Conservation (phyloP, 1,140 invertebrate genomes). For the Euwallacea similis region DNA sequence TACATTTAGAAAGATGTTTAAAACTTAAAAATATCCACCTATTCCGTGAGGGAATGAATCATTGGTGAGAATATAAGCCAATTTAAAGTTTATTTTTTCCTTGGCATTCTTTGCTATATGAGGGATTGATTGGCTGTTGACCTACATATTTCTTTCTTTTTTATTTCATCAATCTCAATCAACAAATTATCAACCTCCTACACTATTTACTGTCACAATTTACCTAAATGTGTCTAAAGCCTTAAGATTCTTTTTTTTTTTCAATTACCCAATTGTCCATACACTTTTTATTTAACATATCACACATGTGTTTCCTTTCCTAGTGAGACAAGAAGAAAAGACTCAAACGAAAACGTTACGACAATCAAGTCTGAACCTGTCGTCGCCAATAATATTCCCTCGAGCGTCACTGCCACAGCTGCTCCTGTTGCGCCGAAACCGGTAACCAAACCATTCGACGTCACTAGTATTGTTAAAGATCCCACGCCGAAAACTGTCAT, state of each 20-base stretch:
- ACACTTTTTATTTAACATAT: too few relatives aligned
- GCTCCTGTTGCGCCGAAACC: conserved; percentile 12
- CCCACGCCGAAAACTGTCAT: conserved; percentile 42
- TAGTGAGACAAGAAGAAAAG: conserved; percentile 16
- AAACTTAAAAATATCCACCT: too few relatives aligned
- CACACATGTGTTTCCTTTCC: neutral
- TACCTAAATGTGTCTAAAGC: neutral
- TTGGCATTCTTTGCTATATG: too few relatives aligned
- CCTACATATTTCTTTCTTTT: too few relatives aligned
- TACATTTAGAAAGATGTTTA: too few relatives aligned
- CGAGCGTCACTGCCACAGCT: neutral
- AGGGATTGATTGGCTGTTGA: too few relatives aligned
- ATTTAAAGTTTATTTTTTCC: too few relatives aligned
- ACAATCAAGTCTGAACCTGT: conserved; percentile 5
- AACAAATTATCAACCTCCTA: too few relatives aligned
- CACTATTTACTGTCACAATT: too few relatives aligned
- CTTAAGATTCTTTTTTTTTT: neutral
- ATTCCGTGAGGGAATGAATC: too few relatives aligned
- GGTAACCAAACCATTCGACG: conserved; percentile 41
- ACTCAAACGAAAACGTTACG: conserved; percentile 34
- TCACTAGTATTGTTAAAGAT: conserved; percentile 51
- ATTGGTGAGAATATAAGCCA: too few relatives aligned
- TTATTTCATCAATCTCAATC: too few relatives aligned
- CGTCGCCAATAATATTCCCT: neutral
- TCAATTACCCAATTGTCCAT: neutral